phyloP scores from a whole-genome alignment of 2,888 invertebrate species.

The Drosophila vallismaia region DNA sequence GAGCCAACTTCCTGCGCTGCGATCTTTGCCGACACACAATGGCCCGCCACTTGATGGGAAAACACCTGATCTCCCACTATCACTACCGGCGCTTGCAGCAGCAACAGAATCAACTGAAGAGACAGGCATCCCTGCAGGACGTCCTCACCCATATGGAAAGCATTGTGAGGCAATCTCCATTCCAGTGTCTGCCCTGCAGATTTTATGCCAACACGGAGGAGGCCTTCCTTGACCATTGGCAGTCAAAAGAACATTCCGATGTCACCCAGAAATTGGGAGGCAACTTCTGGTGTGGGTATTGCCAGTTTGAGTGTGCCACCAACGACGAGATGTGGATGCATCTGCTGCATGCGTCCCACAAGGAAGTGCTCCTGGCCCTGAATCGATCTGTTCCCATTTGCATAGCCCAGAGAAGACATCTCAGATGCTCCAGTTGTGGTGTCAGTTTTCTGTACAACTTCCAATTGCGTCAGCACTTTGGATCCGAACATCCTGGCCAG shows the following conservation, averaged over 20 bases:
- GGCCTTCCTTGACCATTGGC: constrained; percentile 90
- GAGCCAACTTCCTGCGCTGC: constrained; percentile 87
- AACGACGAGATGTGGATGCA: constrained; percentile 89
- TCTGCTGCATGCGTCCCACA: constrained; percentile 87
- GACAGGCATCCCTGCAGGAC: constrained; percentile 85
- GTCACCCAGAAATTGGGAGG: constrained; percentile 85
- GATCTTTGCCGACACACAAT: constrained; percentile 90
- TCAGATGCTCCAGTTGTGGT: constrained; percentile 88
- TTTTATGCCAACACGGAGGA: constrained; percentile 92
- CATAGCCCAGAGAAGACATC: constrained; percentile 87
- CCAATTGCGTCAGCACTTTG: constrained; percentile 86
- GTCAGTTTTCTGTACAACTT: constrained; percentile 90
- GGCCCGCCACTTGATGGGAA: constrained; percentile 89
- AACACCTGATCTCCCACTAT: constrained; percentile 93
- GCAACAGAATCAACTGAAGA: constrained; percentile 78
- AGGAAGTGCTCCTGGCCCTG: constrained; percentile 89
- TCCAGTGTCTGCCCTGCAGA: constrained; percentile 92
- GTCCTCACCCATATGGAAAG: constrained; percentile 91
- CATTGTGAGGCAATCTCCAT: constrained; percentile 92
- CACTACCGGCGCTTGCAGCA: constrained; percentile 90
- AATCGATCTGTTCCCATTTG: constrained; percentile 92
- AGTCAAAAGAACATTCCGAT: constrained; percentile 86
- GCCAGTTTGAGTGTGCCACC: constrained; percentile 88
- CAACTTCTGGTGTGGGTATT: constrained; percentile 89
- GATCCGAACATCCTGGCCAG: constrained; percentile 86